Conservation (phyloP, 2,113 vertebrate species). For the Mirza zaza region DNA sequence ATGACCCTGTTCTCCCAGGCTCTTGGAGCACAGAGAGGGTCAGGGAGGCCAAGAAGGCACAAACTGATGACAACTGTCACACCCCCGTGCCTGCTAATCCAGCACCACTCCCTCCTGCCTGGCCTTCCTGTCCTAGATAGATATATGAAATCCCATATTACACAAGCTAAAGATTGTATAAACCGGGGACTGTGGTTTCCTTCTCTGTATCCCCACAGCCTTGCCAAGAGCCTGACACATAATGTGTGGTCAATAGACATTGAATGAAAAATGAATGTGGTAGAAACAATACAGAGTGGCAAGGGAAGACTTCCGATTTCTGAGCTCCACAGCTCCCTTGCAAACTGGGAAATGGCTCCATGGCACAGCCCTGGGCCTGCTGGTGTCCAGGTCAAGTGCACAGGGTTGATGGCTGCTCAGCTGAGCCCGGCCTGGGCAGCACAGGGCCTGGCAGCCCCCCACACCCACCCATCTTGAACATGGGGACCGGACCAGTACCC, state of each 20-base stretch:
- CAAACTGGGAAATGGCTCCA: neutral
- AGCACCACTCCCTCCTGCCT: neutral
- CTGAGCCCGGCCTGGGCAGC: neutral
- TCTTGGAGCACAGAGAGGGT: neutral
- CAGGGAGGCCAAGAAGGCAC: neutral
- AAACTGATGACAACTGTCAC: neutral
- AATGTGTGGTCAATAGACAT: neutral
- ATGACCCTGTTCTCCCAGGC: neutral
- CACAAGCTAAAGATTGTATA: neutral
- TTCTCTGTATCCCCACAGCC: constrained; percentile 24
- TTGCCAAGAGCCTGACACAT: neutral
- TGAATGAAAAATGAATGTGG: constrained; percentile 38
- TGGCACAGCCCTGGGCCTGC: neutral
- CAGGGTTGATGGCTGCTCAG: neutral
- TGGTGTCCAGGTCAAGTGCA: neutral
- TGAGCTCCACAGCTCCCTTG: neutral
- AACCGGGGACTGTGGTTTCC: neutral
- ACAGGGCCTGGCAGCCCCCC: neutral
- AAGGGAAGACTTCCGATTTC: neutral
- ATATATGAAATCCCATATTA: neutral
- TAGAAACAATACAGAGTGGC: neutral
- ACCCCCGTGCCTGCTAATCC: neutral
- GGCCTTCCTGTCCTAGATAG: neutral
- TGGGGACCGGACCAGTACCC: neutral
- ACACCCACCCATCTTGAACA: neutral